Base-by-base conservation (phyloP, 2,797 vertebrate species). In the Typhlichthys subterraneus region DNA sequence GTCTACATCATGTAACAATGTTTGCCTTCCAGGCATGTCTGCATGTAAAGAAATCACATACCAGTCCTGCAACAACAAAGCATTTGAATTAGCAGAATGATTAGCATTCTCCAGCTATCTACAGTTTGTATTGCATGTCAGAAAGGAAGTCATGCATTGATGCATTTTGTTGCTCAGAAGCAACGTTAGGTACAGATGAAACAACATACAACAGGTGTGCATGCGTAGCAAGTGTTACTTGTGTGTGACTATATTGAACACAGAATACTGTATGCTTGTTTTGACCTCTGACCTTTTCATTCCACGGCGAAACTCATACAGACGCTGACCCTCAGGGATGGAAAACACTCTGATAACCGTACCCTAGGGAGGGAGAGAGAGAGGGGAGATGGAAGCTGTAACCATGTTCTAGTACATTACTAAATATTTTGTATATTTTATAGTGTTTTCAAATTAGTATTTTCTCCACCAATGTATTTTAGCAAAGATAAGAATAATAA, bases 271-370 rank as follows among this genome's bases (percentile, higher is more conserved):
- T 53, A 29, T 5, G 17, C 2, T 13, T 3, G 38, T 51, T 23
- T 19, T 14, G 46, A 67, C 53, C 55, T 64, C 91, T 84, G 74
- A 98, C 96, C 96, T 96, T 89, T 97, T 98, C 96, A 97, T 95
- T 68, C 96, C 96, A 74, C 96, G 88, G 45, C 96, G 94, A 79
- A 98, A 98, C 87, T 97, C 96, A 58, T 94, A 97, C 59, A 98
- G 91, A 58, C 95, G 96, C 64, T 91, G 92, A 61, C 96, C 96
- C 1, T 96, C 96, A 4, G 96, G 96, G 72, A 95, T 78, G 48
- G 95, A 95, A 87, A 98, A 98, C 23, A 98, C 96, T 62, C 96
- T 92, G 71, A 98, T 96, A 74, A 98, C 96, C 0, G 96, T 98
- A 74, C 96, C 96, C 96, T 98, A 82, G 3, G 58, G 75, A 78